Percentiles rank a stretch among this genome's conserved stretches.
phyloP scores from a whole-genome alignment of 2,113 vertebrate species.

The Megaceryle torquata region DNA sequence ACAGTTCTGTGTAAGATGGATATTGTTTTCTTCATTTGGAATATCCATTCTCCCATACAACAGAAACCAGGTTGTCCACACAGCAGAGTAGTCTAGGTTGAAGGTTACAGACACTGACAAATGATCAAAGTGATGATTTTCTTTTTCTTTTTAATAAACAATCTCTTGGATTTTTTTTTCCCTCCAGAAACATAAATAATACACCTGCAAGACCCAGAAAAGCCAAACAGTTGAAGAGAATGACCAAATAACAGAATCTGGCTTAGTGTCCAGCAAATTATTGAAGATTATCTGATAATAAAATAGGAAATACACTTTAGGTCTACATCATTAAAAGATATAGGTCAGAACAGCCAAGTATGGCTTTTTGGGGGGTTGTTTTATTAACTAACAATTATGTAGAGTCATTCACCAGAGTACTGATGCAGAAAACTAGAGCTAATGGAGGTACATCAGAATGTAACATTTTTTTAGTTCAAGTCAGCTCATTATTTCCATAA shows the following conservation, averaged over 20 bases:
- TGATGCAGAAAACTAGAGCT: background rate
- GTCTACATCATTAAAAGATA: background rate
- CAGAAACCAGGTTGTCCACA: background rate
- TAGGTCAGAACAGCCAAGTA: background rate
- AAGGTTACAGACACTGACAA: constrained; percentile 26
- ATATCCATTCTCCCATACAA: constrained; percentile 28
- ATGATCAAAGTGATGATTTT: background rate
- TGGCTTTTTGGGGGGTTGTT: background rate
- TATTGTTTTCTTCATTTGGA: constrained; percentile 48
- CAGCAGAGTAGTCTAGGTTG: constrained; percentile 23
- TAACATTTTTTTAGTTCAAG: background rate
- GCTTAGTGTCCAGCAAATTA: background rate
- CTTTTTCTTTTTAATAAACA: constrained; percentile 33
- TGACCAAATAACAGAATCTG: background rate
- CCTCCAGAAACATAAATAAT: background rate
- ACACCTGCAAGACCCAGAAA: background rate
- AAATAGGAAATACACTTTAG: background rate
- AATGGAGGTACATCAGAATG: background rate
- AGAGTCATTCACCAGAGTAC: background rate
- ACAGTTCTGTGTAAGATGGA: constrained; percentile 18
- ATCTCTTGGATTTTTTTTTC: background rate
- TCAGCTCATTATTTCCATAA: background rate
- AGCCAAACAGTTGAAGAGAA: background rate
- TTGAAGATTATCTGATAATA: background rate
- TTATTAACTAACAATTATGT: background rate